Base-by-base conservation (phyloP, 2,113 vertebrate species). In the Pseudonaja textilis region DNA sequence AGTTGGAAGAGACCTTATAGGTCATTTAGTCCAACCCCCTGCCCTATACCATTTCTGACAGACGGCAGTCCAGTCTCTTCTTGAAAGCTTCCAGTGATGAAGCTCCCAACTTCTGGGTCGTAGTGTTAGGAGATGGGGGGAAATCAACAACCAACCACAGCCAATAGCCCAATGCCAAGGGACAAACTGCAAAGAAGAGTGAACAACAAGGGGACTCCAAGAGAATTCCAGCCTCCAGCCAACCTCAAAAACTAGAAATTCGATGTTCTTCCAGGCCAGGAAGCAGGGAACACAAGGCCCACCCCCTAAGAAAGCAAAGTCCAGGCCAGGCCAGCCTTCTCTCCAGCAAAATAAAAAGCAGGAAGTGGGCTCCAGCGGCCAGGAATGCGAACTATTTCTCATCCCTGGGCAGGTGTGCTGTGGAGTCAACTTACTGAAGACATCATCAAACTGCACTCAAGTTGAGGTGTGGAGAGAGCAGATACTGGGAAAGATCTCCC, bases 281-380 rank as follows among this genome's bases (percentile, higher is more conserved):
- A 97, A 97, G 96, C 95, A 0, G 85, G 23, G 7, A 96, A 92
- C 0, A 0, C 39, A 0, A 92, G 96, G 93, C 94, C 96, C 96
- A 94, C 96, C 96, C 95, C 94, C 93, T 95, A 96, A 96, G 95
- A 96, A 96, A 97, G 96, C 96, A 97, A 96, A 95, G n/a, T 0
- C 91, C 50, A 92, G 52, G 95, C 45, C 4, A 94, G 92, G 87
- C 90, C 0, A 47, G 47, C 64, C 91, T 0, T 61, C 64, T 57
- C 45, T 91, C 42, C 20, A 34, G 93, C 42, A 26, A 26, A 34
- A 93, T 3, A 0, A n/a, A 4, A 16, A 64, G 16, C 6, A 85
- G 95, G 96, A 96, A 95, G 94, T 88, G 91, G 92, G 90, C 57
- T 93, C 87, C 0, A 0, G 88, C 93, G 87, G 90, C 90, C 86